A percentile compares a stretch with the other conserved stretches of the same genome.
These are phyloP conservation scores for Lindbergichthys nudifrons DNA, from an alignment of 2,797 vertebrate species.

Conservation along the genomic window DNA sequence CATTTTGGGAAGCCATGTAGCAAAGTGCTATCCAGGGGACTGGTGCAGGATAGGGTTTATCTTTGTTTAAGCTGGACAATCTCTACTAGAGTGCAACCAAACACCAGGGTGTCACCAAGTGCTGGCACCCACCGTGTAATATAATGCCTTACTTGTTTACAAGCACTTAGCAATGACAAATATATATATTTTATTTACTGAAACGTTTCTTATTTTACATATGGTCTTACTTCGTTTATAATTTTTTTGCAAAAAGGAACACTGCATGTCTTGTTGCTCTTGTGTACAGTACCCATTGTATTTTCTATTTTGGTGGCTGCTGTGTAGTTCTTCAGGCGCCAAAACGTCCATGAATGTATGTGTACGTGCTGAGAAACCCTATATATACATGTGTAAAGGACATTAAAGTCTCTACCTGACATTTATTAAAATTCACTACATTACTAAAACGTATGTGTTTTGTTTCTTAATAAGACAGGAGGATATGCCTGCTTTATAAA, in stretches of 20 bases:
- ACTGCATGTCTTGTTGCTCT: slow-evolving; percentile 72
- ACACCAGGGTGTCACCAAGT: slow-evolving; percentile 82
- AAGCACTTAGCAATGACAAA: slow-evolving; percentile 85
- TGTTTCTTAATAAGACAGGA: slow-evolving; percentile 10
- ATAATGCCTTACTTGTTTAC: slow-evolving; percentile 89
- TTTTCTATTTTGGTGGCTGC: slow-evolving; percentile 59
- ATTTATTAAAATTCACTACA: slow-evolving; percentile 83
- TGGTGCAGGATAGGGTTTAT: slow-evolving; percentile 51
- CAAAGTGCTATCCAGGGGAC: slow-evolving; percentile 62
- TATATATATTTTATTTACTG: slow-evolving; percentile 84
- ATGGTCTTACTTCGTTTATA: slow-evolving; percentile 68
- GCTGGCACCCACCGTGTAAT: slow-evolving; percentile 80
- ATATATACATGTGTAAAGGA: slow-evolving; percentile 72
- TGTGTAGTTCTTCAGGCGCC: slow-evolving; percentile 60
- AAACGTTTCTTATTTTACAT: slow-evolving; percentile 82
- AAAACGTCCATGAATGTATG: slow-evolving; percentile 69
- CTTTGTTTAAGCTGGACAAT: slow-evolving; percentile 82
- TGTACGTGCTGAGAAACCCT: slow-evolving; percentile 61
- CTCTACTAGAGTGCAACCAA: slow-evolving; percentile 79
- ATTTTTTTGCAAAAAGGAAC: slow-evolving; percentile 55
- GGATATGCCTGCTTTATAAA: neutral
- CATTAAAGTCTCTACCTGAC: slow-evolving; percentile 63
- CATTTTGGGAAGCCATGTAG: slow-evolving; percentile 64
- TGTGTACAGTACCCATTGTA: slow-evolving; percentile 71
- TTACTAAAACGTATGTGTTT: slow-evolving; percentile 57